Base-by-base conservation (phyloP, 2,888 invertebrate genomes). In the Thera britannica region DNA sequence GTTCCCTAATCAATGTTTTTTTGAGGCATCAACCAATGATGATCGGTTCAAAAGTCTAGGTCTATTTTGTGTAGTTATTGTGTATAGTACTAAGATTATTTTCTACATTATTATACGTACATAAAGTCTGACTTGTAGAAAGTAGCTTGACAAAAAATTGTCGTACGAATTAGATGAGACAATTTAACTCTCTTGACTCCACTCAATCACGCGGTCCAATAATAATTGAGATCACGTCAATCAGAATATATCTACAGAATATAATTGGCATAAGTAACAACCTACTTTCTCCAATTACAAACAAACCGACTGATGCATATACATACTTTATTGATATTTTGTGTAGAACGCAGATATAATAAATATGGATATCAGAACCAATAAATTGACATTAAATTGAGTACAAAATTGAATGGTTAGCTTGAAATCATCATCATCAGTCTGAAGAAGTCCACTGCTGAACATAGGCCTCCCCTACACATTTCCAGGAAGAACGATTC, bases 141-240 rank as follows among this genome's bases (percentile, higher is more conserved):
- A 23, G 23, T 23, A 23, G 23, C 23, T 23, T 23, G 3, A 9
- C 8, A 7, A 52, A 9, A 52, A 52, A 52, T 52, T 8, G 34
- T 54, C 46, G 52, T 52, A 56, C 63, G 60, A 61, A 61, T 52
- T 41, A 41, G 49, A 56, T 60, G 63, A 44, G 44, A 64, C 58
- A 35, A 23, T 23, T 23, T 23, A 23, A 23, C 7, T 46, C 23
- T 2, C 34, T 34, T 52, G 34, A 34, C 12, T 51, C 51, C 3
- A 51, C 8, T 8, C 23, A 52, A 52, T 9, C 51, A 34, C 34
- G 34, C 23, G 51, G 46, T 34, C 51, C 63, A 67, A 23, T 23
- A 23, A 23, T 23, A 23, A 67, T 67, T 63, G 56, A 63, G 48
- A 36, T 5, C 56, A 49, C 41, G 34, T 65, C 12, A 59, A 46